Conservation (phyloP, 2,797 vertebrate species). For the Podarcis lilfordi region DNA sequence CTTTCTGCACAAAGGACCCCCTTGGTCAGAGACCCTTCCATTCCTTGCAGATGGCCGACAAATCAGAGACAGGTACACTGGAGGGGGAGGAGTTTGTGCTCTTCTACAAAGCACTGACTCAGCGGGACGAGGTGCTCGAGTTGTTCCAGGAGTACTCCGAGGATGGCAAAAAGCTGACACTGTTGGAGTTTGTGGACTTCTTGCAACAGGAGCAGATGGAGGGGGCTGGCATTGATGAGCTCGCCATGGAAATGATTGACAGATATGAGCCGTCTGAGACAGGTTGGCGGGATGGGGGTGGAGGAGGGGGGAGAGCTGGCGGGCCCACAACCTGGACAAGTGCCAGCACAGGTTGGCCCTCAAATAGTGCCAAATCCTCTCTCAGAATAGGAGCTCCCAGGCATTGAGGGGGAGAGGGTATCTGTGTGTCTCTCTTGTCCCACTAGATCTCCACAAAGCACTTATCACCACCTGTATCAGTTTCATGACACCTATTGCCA, state of each 20-base stretch:
- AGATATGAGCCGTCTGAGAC: constrained; percentile 89
- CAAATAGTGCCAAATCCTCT: background rate
- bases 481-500: background rate
- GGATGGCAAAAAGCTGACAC: constrained; percentile 87
- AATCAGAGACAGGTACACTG: constrained; percentile 83
- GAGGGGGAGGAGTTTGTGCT: constrained; percentile 92
- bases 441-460: background rate
- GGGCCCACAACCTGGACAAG: background rate
- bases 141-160: constrained; percentile 90
- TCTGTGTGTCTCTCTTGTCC: background rate
- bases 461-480: background rate
- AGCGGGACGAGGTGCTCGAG: constrained; percentile 88
- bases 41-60: constrained; percentile 88
- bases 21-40: constrained; percentile 10
- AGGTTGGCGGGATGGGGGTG: constrained; percentile 75
- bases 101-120: constrained; percentile 94
- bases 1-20: background rate
- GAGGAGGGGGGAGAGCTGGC: background rate
- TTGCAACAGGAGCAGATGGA: constrained; percentile 87
- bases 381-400: background rate
- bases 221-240: constrained; percentile 73
- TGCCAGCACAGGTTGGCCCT: background rate
- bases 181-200: constrained; percentile 91
- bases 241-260: constrained; percentile 86
- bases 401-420: background rate